A percentile compares a stretch with the other conserved stretches of the same genome.
phyloP scores from a whole-genome alignment of 2,888 invertebrate genomes.

The Drosophila melanosoma region DNA sequence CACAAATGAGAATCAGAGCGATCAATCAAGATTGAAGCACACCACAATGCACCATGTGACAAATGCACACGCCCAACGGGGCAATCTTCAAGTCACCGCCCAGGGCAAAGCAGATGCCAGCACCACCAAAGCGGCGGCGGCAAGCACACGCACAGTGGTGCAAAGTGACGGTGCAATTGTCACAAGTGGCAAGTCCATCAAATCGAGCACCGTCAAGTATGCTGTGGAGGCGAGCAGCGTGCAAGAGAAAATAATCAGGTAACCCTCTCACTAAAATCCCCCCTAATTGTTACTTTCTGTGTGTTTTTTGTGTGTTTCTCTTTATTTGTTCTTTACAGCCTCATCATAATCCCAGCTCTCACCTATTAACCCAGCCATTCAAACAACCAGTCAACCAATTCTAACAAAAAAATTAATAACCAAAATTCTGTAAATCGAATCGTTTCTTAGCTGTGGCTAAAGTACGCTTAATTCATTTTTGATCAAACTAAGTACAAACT shows the following conservation, averaged over 20 bases:
- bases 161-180: conserved; percentile 74
- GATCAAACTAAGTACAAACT: neutral
- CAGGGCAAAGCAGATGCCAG: conserved; percentile 72
- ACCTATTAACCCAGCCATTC: conserved; percentile 68
- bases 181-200: conserved; percentile 73
- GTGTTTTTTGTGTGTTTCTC: conserved; percentile 28
- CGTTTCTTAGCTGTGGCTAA: neutral
- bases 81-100: conserved; percentile 61
- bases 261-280: conserved; percentile 36
- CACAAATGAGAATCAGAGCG: conserved; percentile 27
- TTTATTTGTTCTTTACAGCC: conserved; percentile 41
- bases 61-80: conserved; percentile 62
- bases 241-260: conserved; percentile 86
- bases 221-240: conserved; percentile 87
- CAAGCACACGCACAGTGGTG: conserved; percentile 59
- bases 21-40: conserved; percentile 27
- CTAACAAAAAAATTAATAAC: neutral
- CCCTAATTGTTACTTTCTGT: neutral
- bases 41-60: conserved; percentile 58
- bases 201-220: conserved; percentile 86
- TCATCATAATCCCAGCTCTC: conserved; percentile 43
- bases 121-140: conserved; percentile 58
- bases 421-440: neutral
- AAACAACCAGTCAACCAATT: conserved; percentile 32
- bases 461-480: neutral